Evolutionary conservation across 2,113 vertebrate species (phyloP), one percentile per base, ranked within the genome.

Genomic region (Tapirus terrestris): DNA sequence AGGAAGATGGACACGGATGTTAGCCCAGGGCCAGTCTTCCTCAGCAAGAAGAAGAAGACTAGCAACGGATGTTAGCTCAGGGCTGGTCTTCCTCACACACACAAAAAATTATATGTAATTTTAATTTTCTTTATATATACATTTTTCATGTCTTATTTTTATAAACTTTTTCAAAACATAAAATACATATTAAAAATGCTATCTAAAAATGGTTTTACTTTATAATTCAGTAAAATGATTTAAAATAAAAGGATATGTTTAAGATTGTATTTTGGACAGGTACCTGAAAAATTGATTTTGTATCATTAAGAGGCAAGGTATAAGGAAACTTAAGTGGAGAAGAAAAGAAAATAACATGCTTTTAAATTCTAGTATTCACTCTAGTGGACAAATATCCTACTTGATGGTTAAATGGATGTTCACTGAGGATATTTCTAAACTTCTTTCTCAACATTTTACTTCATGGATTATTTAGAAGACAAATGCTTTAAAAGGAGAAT

Each of bases 301-400:
- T 93, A 20, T 67, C 58, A 33, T 58, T 48, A 94, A 89, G 68
- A 68, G 43, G 27, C 83, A 53, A 29, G 5, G 6, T 60, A n/a
- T 51, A 93, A 86, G 76, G 84, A 7, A 65, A 84, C 67, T 75
- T 83, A 39, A 39, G 39, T 39, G 53, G 53, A 91, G 60, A 91
- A 65, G 20, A 51, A 85, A 94, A 93, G 33, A 79, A 72, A 56
- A 76, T 63, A 63, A 75, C 65, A 21, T 87, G 11, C 25, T 88
- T 96, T 96, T 95, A 36, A 95, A 91, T 85, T 96, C 68, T 91
- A 31, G 33, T 43, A 68, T 92, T 82, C 8, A 96, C n/a, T 79
- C 27, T 60, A 76, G 27, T n/a, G 18, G 33, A 70, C n/a, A 72
- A 1, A 39, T 95, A 75, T 93, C 53, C 60, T 87, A 73, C 56